phyloP scores from a whole-genome alignment of 2,888 invertebrate species.

The Reticulitermes lucifugus region DNA sequence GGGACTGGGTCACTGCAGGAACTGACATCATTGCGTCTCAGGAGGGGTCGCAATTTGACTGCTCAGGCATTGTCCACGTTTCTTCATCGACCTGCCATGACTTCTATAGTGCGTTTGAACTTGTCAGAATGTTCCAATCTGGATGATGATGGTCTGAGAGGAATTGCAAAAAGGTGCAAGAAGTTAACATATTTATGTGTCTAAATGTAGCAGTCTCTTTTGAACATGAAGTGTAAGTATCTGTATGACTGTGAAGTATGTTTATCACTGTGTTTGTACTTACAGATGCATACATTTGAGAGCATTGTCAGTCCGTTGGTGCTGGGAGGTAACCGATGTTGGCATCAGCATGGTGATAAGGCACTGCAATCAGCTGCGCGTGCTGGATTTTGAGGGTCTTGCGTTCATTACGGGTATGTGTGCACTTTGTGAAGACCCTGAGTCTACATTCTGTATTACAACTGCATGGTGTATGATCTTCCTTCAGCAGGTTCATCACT shows the following conservation, averaged over 20 bases:
- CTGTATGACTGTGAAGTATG: too few species aligned
- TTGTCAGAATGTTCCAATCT: conserved; percentile 39
- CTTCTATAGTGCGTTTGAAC: conserved; percentile 26
- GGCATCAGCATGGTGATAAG: conserved; percentile 22
- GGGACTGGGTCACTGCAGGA: conserved; percentile 34
- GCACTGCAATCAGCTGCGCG: conserved; percentile 10
- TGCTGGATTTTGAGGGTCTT: conserved; percentile 38
- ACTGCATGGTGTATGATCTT: too few species aligned
- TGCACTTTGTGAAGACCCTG: neutral
- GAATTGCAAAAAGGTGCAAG: conserved; percentile 36
- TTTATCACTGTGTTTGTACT: too few species aligned
- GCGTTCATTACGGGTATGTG: conserved; percentile 31
- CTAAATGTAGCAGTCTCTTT: too few species aligned
- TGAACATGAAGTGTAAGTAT: too few species aligned
- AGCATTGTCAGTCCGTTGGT: conserved; percentile 31
- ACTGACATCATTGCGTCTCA: conserved; percentile 23
- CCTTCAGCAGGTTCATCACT: too few species aligned
- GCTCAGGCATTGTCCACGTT: conserved; percentile 21
- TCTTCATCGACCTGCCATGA: conserved; percentile 26
- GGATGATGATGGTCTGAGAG: conserved; percentile 33
- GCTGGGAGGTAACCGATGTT: conserved; percentile 44
- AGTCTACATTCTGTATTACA: neutral
- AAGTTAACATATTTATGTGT: too few species aligned
- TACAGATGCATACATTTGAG: conserved; percentile 1
- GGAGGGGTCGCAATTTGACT: conserved; percentile 28